Percentiles rank a stretch among this genome's conserved stretches.
Conservation (phyloP, 2,888 invertebrate species). For the Anagyrus pseudococci region DNA sequence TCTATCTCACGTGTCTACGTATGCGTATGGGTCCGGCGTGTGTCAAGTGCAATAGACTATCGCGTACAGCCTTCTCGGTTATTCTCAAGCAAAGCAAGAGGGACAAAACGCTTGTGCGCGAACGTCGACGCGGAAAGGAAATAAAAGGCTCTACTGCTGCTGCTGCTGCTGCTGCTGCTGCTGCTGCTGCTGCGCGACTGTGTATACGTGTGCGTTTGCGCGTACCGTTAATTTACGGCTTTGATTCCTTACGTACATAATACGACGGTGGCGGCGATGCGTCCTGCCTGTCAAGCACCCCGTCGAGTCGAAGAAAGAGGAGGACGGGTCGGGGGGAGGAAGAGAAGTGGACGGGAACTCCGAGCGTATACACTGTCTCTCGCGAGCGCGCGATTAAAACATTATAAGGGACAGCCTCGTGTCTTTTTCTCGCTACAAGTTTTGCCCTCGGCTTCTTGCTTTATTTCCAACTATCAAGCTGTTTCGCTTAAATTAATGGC, state of each 20-base stretch:
- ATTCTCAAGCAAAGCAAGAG: too few relatives aligned
- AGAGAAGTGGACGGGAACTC: constrained; percentile 21
- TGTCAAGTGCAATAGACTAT: too few relatives aligned
- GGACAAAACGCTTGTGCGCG: too few relatives aligned
- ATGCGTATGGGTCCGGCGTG: too few relatives aligned
- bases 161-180: too few relatives aligned
- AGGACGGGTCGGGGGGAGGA: neutral
- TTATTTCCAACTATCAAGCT: too few relatives aligned
- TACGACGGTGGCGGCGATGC: constrained; percentile 36
- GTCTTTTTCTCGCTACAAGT: too few relatives aligned
- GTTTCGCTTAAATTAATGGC: too few relatives aligned
- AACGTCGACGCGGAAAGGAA: too few relatives aligned
- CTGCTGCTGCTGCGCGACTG: neutral
- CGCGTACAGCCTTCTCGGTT: too few relatives aligned
- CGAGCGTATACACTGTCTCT: constrained; percentile 18
- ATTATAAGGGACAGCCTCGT: constrained; percentile 29
- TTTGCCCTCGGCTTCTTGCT: constrained; percentile 16
- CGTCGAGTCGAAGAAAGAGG: constrained; percentile 12
- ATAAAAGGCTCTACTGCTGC: too few relatives aligned
- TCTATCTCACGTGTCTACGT: too few relatives aligned
- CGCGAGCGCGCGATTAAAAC: constrained; percentile 27
- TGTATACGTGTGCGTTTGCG: neutral
- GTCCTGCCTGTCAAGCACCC: constrained; percentile 41
- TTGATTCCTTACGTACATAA: constrained; percentile 26
- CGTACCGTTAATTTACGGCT: constrained; percentile 37